These are phyloP conservation scores for Melozone crissalis DNA, from an alignment of 2,113 vertebrate species.

Conservation along the genomic window DNA sequence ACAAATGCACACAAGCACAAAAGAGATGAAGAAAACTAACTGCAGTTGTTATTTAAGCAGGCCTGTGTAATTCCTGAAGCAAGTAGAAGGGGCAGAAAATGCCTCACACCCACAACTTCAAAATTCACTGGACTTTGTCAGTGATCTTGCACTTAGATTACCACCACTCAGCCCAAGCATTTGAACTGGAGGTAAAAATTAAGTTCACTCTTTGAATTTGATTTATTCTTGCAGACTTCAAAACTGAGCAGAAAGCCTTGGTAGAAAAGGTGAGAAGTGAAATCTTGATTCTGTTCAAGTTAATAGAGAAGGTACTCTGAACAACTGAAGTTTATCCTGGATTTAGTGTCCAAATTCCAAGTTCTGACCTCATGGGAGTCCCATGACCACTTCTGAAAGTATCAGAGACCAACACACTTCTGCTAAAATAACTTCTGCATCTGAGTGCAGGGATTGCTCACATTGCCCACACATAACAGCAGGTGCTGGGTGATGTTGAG, in stretches of 20 bases:
- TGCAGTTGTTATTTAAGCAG: neutral
- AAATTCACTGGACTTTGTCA: neutral
- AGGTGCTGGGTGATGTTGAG: accelerated
- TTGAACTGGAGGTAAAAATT: neutral
- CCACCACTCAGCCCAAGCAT: neutral
- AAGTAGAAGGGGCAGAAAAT: neutral
- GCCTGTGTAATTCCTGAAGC: neutral
- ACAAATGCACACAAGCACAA: neutral
- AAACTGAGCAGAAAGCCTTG: neutral
- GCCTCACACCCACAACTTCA: accelerated
- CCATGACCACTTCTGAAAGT: neutral
- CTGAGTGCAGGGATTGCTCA: accelerated
- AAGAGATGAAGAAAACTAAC: neutral
- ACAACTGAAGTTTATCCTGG: neutral
- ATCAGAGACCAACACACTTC: accelerated
- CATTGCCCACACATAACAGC: neutral
- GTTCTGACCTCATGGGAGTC: neutral
- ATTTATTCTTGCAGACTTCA: neutral
- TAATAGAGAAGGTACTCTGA: neutral
- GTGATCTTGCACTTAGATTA: neutral
- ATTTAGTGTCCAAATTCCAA: neutral
- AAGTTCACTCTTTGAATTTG: neutral
- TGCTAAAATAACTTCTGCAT: neutral
- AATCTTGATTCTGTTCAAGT: neutral
- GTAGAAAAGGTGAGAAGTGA: neutral